Evolutionary conservation across 2,113 vertebrate genomes (phyloP).

Genomic region (Sterrhoptilus dennistouni): DNA sequence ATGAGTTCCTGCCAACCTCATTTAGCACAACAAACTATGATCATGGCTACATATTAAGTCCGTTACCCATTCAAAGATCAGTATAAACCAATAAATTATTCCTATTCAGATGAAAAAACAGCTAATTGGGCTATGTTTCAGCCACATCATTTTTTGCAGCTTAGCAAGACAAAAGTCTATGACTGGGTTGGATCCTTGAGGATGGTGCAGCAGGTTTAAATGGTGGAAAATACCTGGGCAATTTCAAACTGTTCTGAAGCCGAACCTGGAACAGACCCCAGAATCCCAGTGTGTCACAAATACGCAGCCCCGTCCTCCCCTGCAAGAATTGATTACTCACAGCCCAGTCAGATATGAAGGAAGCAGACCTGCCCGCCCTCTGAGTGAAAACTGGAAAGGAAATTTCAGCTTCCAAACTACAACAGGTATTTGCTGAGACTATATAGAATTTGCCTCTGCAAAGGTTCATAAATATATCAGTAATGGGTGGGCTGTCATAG

Average conservation of each 20-base stretch:
- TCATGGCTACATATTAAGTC: background rate
- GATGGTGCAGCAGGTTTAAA: background rate
- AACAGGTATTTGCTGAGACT: background rate
- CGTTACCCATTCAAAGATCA: background rate
- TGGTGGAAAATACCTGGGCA: background rate
- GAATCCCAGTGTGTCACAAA: background rate
- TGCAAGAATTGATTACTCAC: background rate
- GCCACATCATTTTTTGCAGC: background rate
- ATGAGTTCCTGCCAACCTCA: background rate
- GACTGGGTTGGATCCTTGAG: background rate
- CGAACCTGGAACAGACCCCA: background rate
- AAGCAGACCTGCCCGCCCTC: background rate
- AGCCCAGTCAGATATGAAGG: background rate
- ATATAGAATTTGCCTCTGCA: background rate
- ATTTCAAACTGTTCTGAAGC: background rate
- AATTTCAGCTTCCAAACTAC: background rate
- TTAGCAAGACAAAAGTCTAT: too few species aligned
- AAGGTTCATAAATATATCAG: background rate
- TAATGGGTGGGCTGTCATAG: background rate
- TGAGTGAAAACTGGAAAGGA: background rate
- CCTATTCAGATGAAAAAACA: background rate
- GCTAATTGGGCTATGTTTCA: background rate
- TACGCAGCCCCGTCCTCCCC: background rate
- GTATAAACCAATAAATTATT: background rate
- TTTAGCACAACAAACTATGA: background rate